Base-by-base conservation (phyloP, 2,888 invertebrate genomes). In the Pecten maximus region DNA sequence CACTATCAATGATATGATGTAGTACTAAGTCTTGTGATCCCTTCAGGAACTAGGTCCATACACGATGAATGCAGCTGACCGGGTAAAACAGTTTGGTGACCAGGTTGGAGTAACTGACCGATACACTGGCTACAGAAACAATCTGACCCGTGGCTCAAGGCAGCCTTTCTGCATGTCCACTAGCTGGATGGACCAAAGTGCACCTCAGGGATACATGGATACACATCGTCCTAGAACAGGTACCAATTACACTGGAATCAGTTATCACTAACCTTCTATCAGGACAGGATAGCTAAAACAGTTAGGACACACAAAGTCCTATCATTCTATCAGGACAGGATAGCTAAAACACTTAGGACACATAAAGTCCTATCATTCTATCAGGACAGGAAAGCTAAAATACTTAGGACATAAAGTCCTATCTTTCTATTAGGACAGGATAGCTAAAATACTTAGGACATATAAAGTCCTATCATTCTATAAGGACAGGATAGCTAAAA, bases 101-200 rank as follows among this genome's bases (percentile, higher is more conserved):
- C 94, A 96, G 88, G 93, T 96, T 23, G 97, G 97, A 8, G 97
- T 97, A 3, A 97, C 97, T 0, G 97, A 97, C 93, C 93, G 96
- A 39, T 97, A 95, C 93, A 95, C 95, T 23, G 96, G 96, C 10
- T 97, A 96, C 94, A 93, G 96, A 74, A 94, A 96, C 93, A 97
- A 96, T 93, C 93, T 96, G 48, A 96, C 95, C 60, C 88, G 96
- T 28, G 95, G 94, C 0, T 93, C 94, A 12, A 90, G 95, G 87
- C 94, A 95, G 40, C 95, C 95, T 10, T 94, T 95, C 89, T 92
- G 93, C 87, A 92, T 95, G 91, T 94, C 93, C n/a, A 93, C 94
- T 35, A 92, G 92, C 40, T 95, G 95, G 95, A 94, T 94, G 94
- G 95, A 95, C 88, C 93, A 92, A 89, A 91, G 88, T 86, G 89